Conservation (phyloP, 2,113 vertebrate genomes). For the Mormyrus iriodes region DNA sequence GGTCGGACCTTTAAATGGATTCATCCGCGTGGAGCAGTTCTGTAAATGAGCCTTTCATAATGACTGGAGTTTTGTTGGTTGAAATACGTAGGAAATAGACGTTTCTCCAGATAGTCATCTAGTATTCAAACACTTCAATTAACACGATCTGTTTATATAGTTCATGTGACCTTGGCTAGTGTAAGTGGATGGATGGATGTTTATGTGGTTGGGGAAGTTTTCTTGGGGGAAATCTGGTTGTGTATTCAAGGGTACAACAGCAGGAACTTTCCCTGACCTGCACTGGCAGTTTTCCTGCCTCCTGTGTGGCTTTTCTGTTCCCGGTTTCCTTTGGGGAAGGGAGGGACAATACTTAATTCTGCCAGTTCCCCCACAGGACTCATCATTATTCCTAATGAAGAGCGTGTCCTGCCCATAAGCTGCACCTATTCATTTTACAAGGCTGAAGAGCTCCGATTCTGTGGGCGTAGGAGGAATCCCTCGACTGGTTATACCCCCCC, state of each 20-base stretch:
- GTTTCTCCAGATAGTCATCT: background rate
- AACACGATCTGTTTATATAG: background rate
- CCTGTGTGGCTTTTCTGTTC: background rate
- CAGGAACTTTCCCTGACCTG: background rate
- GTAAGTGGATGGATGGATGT: background rate
- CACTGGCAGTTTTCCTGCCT: background rate
- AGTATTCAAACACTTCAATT: background rate
- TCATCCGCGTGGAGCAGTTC: background rate
- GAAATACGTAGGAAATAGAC: background rate
- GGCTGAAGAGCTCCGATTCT: background rate
- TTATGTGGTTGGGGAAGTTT: too few relatives aligned
- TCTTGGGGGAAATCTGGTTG: background rate
- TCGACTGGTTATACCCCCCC: background rate
- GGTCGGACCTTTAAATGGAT: background rate
- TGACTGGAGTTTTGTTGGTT: background rate
- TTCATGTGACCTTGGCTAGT: background rate
- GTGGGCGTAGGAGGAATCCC: background rate
- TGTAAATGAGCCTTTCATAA: background rate
- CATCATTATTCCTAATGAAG: background rate
- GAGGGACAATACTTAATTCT: background rate
- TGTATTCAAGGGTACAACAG: background rate
- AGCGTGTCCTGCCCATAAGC: background rate
- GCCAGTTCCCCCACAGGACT: background rate
- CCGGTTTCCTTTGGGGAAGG: background rate
- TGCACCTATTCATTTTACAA: background rate